Evolutionary conservation across 2,888 invertebrate genomes (phyloP).

Genomic region (Mechanitis messenoides): DNA sequence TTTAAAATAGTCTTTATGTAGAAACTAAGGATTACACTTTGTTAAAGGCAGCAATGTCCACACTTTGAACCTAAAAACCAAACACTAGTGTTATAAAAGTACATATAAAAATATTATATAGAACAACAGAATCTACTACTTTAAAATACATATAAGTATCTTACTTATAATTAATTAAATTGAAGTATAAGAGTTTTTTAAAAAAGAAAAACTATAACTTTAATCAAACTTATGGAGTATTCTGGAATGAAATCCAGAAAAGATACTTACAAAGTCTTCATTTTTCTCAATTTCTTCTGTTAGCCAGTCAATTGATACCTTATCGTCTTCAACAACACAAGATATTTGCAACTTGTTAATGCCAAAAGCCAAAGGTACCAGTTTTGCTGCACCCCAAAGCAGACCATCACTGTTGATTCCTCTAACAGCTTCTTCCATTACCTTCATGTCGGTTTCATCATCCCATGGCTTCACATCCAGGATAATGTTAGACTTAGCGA

Average conservation of each 20-base stretch:
- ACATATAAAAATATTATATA: neutral
- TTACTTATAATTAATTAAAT: too few species aligned
- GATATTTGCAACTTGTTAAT: conserved; percentile 94
- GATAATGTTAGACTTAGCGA: conserved; percentile 96
- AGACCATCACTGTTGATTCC: conserved; percentile 89
- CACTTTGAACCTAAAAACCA: conserved; percentile 85
- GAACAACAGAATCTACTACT: too few species aligned
- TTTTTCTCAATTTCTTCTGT: conserved; percentile 89
- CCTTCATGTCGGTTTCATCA: conserved; percentile 94
- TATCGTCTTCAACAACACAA: conserved; percentile 97
- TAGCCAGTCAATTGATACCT: conserved; percentile 91
- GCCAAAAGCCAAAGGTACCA: conserved; percentile 94
- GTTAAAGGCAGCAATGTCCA: conserved; percentile 97
- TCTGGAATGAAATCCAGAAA: neutral
- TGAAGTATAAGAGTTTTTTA: neutral
- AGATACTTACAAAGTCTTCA: conserved; percentile 84
- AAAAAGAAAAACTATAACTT: neutral
- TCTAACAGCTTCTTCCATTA: conserved; percentile 88
- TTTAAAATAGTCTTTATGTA: conserved; percentile 3
- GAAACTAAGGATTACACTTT: conserved; percentile 69
- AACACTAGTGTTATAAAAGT: conserved; percentile 8
- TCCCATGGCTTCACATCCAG: conserved; percentile 96
- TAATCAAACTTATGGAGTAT: neutral
- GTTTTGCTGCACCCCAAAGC: conserved; percentile 94
- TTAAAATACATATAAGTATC: too few species aligned